Base-by-base conservation (phyloP, 2,888 invertebrate species). In the Lepidocyrtoides sp. region DNA sequence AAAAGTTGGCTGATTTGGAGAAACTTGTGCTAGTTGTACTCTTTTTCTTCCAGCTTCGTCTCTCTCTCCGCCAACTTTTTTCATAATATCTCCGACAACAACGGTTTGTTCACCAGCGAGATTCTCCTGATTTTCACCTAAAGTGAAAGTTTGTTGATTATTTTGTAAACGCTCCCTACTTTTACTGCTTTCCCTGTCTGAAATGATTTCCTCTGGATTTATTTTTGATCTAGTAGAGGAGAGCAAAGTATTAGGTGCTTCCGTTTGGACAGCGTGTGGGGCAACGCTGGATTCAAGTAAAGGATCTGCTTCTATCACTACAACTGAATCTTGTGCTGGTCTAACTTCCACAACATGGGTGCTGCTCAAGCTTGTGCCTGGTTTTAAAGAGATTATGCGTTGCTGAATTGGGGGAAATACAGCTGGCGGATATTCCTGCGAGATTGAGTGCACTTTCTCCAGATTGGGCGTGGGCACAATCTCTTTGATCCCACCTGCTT, bases 1-100 rank as follows among this genome's bases (percentile, higher is more conserved):
- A 32, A 81, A 81, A 81, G 81, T 81, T 81, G 81, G 10, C 14
- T 81, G 48, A 48, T 48, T 26, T 48, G 26, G 26, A 77, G 51
- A 7, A 54, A 81, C 12, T 72, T 72, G 20, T 44, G 14, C n/a
- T n/a, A n/a, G n/a, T n/a, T n/a, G n/a, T n/a, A n/a, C 44, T 72
- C 17, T 44, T 26, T 60, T 48, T 57, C 23, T 57, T 81, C 54
- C 77, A 51, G 29, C 51, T 29, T 77, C 29, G 5, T 54, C 54
- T 26, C 32, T 17, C 57, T 32, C 81, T 7, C 12, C 36, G 8
- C 57, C 81, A 41, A 81, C 81, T 81, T 81, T 81, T 57, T 81
- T 81, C 81, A 81, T 81, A 81, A 60, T 17, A 60, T 57, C 26
- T 29, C 57, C 36, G 51, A n/a, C 51, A 29, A 69, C 69, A 12